Conservation (phyloP, 1,140 invertebrate species). For the Chelonus insularis region DNA sequence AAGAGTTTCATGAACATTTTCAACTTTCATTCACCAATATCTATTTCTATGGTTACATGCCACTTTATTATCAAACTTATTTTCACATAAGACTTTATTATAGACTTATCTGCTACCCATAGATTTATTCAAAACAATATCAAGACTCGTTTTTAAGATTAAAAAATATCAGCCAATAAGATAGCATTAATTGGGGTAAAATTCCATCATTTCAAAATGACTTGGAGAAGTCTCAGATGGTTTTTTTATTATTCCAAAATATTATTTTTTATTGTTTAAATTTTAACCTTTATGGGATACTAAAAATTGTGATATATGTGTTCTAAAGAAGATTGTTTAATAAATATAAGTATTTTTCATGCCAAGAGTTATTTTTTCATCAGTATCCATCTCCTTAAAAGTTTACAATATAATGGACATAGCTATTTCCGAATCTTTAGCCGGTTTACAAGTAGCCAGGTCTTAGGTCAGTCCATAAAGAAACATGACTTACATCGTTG, state of each 20-base stretch:
- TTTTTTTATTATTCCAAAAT: too few relatives aligned
- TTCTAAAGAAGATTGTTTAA: too few relatives aligned
- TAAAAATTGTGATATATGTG: too few relatives aligned
- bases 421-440: slow-evolving; percentile 59
- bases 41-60: not conserved
- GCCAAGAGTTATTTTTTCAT: not conserved
- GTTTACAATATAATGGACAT: slow-evolving; percentile 29
- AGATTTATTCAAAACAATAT: too few relatives aligned
- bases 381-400: not conserved
- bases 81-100: not conserved
- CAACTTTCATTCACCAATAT: not conserved
- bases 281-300: too few relatives aligned
- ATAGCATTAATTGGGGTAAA: too few relatives aligned
- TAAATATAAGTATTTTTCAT: too few relatives aligned
- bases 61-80: not conserved
- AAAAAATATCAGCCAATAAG: too few relatives aligned
- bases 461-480: slow-evolving; percentile 56
- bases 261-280: too few relatives aligned
- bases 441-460: slow-evolving; percentile 59
- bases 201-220: too few relatives aligned
- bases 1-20: slow-evolving; percentile 34
- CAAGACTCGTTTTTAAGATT: too few relatives aligned
- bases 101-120: not conserved
- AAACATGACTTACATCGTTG: slow-evolving; percentile 58
- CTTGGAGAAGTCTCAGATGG: too few relatives aligned